phyloP scores from a whole-genome alignment of 2,113 vertebrate genomes.

The Psophia crepitans region DNA sequence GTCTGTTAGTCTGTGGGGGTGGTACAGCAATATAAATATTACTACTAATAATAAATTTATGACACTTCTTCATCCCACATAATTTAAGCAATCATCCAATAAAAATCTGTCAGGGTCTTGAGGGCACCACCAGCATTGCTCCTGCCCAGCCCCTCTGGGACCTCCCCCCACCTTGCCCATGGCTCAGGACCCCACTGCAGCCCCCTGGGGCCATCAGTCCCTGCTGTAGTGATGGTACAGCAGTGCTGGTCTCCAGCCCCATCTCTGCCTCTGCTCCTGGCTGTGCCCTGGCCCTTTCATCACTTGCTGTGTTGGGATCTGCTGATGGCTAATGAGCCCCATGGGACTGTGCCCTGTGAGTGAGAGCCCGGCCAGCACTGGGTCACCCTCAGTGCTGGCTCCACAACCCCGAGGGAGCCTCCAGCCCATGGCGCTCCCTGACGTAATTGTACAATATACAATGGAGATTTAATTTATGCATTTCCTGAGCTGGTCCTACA shows the following conservation, averaged over 20 bases:
- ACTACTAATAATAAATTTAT: neutral
- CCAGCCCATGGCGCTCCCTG: neutral
- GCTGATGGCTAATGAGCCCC: neutral
- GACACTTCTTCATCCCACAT: neutral
- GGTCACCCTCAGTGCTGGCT: neutral
- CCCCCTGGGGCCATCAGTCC: neutral
- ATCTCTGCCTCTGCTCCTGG: neutral
- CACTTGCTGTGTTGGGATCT: neutral
- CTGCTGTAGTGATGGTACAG: neutral
- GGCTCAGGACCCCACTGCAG: neutral
- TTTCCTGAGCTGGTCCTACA: neutral
- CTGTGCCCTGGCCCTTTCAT: neutral
- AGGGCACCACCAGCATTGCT: neutral
- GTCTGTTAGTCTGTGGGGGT: neutral
- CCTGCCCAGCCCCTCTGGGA: neutral
- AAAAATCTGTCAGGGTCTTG: neutral
- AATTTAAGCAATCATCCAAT: neutral
- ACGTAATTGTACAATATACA: neutral
- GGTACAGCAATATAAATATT: neutral
- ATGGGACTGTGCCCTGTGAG: neutral
- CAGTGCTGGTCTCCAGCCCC: neutral
- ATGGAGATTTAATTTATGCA: neutral
- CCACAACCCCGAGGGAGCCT: neutral
- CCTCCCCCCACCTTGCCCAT: neutral
- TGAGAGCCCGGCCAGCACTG: neutral